phyloP scores from a whole-genome alignment of 2,888 invertebrate genomes.

The Cinara cedri region DNA sequence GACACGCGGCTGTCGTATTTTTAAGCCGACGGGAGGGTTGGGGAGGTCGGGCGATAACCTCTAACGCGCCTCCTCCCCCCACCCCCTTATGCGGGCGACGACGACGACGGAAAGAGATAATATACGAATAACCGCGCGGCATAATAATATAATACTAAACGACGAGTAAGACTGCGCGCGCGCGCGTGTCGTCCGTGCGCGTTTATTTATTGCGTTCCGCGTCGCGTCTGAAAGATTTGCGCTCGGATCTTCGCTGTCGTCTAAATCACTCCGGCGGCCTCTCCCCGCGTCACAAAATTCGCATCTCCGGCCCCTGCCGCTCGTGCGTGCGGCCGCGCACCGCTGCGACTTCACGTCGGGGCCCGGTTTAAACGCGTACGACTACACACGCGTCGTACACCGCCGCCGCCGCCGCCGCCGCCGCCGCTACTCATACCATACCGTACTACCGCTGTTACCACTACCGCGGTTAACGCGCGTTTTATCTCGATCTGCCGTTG shows the following conservation, averaged over 20 bases:
- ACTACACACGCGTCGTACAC: too few species aligned
- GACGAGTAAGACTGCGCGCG: background rate
- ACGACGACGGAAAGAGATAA: background rate
- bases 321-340: background rate
- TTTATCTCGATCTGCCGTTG: slow-evolving; percentile 35
- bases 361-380: slow-evolving; percentile 21
- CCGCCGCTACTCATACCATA: background rate
- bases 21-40: too few species aligned
- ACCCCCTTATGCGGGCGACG: background rate
- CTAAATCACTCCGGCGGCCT: slow-evolving; percentile 48
- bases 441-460: background rate
- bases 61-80: too few species aligned
- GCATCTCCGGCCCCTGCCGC: slow-evolving; percentile 12
- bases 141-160: too few species aligned
- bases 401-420: background rate
- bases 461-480: background rate
- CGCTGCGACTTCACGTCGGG: slow-evolving; percentile 23
- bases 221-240: slow-evolving; percentile 54
- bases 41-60: too few species aligned
- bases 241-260: slow-evolving; percentile 56
- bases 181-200: background rate
- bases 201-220: slow-evolving; percentile 53
- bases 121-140: background rate
- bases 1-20: too few species aligned
- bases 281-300: slow-evolving; percentile 33